Evolutionary conservation across 2,113 vertebrate species (phyloP).

Genomic region (Desmodus rotundus): DNA sequence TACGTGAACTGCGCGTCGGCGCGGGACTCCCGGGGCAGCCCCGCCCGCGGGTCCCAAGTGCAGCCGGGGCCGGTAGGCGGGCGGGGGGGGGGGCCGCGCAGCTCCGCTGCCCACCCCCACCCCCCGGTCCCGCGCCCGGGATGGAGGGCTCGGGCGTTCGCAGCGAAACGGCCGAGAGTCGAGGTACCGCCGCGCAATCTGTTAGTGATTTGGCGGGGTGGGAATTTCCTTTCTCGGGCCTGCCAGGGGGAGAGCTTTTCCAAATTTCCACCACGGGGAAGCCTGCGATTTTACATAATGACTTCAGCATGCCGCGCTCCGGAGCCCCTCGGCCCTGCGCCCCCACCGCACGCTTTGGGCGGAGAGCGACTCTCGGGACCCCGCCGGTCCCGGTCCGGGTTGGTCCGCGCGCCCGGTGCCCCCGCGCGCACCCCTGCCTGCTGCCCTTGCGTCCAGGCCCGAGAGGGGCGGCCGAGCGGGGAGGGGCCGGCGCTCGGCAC

Average conservation of each 20-base stretch:
- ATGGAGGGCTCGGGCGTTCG: conserved; percentile 70
- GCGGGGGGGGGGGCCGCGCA: neutral
- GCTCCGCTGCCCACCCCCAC: neutral
- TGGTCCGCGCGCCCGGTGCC: neutral
- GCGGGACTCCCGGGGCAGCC: neutral
- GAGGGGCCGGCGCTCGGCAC: conserved; percentile 36
- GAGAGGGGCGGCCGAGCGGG: neutral
- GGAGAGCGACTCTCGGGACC: neutral
- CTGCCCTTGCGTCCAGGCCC: neutral
- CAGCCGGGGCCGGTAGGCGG: neutral
- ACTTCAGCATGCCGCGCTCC: conserved; percentile 80
- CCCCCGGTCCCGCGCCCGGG: no score
- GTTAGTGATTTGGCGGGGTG: conserved; percentile 83
- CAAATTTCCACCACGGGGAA: conserved; percentile 86
- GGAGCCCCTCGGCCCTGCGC: neutral
- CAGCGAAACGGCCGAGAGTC: conserved; percentile 68
- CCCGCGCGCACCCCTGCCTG: no score
- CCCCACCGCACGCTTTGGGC: neutral
- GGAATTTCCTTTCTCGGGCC: conserved; percentile 84
- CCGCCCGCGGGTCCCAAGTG: neutral
- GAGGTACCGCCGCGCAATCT: conserved; percentile 75
- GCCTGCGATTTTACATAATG: conserved; percentile 82
- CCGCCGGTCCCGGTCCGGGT: neutral
- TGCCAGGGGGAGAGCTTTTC: conserved; percentile 84
- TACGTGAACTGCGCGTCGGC: neutral